Percentiles rank a stretch among this genome's conserved stretches.
Conservation (phyloP, 2,113 vertebrate genomes). For the Anarrhichthys ocellatus region DNA sequence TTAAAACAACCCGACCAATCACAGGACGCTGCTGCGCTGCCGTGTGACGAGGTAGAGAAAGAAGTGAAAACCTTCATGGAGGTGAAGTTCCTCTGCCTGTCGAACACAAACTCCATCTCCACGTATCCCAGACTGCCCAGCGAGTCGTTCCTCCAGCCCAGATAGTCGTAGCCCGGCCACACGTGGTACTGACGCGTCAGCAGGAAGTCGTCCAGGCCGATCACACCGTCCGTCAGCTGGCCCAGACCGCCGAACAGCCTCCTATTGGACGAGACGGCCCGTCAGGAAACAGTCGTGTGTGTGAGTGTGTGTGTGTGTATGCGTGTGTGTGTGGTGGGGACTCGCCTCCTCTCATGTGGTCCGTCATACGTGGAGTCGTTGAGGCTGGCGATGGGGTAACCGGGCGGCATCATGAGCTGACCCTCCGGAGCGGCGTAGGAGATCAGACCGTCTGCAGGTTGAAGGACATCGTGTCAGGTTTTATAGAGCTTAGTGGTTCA, state of each 20-base stretch:
- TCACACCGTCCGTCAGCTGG: slow-evolving; percentile 87
- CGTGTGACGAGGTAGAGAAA: neutral
- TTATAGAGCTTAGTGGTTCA: too few species aligned
- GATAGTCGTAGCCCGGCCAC: slow-evolving; percentile 88
- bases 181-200: slow-evolving; percentile 80
- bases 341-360: slow-evolving; percentile 84
- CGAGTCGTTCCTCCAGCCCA: slow-evolving; percentile 89
- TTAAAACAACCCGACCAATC: too few species aligned
- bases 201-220: slow-evolving; percentile 86
- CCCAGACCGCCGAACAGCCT: slow-evolving; percentile 84
- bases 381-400: slow-evolving; percentile 84
- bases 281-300: neutral
- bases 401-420: slow-evolving; percentile 86
- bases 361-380: slow-evolving; percentile 94
- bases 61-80: slow-evolving; percentile 84
- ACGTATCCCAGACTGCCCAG: slow-evolving; percentile 75
- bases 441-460: slow-evolving; percentile 86
- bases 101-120: slow-evolving; percentile 88
- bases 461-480: too few species aligned
- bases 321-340: neutral
- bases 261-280: slow-evolving; percentile 73
- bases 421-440: slow-evolving; percentile 90
- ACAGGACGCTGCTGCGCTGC: neutral
- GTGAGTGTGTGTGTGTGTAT: neutral
- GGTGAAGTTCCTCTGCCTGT: slow-evolving; percentile 87